Conservation (phyloP, 2,888 invertebrate species). For the Callyntrura guangdongensis region DNA sequence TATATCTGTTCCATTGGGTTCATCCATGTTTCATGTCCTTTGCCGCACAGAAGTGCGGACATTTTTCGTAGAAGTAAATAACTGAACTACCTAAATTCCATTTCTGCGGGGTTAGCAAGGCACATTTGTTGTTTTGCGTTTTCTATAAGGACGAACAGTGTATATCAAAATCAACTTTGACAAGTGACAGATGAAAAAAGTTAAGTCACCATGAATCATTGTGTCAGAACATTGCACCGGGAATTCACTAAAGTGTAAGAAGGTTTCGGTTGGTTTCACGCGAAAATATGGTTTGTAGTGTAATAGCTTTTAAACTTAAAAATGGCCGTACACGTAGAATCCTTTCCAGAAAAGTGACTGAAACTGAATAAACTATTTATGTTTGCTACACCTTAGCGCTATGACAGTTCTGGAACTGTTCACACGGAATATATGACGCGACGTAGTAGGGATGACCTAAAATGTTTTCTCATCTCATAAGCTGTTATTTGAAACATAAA, state of each 20-base stretch:
- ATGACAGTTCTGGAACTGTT: too few species aligned
- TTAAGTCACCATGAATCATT: slow-evolving; percentile 15
- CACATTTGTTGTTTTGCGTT: background rate
- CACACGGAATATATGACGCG: too few species aligned
- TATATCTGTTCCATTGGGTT: background rate
- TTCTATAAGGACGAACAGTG: background rate
- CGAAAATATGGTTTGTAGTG: background rate
- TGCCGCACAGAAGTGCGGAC: too few species aligned
- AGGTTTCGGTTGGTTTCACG: background rate
- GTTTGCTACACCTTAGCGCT: too few species aligned
- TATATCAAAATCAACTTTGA: background rate
- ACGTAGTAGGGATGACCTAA: too few species aligned
- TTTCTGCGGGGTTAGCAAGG: background rate
- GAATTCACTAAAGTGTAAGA: background rate
- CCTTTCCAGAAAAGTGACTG: background rate
- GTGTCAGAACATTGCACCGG: slow-evolving; percentile 30
- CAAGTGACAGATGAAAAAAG: slow-evolving; percentile 47
- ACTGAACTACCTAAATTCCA: background rate
- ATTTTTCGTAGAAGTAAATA: background rate
- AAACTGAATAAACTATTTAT: background rate
- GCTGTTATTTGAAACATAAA: too few species aligned
- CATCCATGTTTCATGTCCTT: background rate
- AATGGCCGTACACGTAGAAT: too few species aligned
- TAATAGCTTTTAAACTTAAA: background rate
- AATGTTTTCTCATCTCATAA: too few species aligned